Base-by-base conservation (phyloP, 1,140 invertebrate species). In the Uloborus diversus region DNA sequence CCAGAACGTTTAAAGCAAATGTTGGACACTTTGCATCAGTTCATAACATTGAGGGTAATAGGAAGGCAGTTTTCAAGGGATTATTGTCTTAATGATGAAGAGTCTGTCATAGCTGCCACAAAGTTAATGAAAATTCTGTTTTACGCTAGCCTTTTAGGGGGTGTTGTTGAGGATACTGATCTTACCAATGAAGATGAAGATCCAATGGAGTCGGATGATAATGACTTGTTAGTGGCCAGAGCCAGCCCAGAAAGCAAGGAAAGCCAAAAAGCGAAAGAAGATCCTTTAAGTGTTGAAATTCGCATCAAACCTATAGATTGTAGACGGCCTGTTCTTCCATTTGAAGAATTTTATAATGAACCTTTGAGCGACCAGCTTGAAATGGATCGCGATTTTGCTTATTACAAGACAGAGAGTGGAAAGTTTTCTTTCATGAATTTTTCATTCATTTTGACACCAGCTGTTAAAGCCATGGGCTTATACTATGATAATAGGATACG, bases 401-500 rank as follows among this genome's bases (percentile, higher is more conserved):
- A 94, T 85, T 96, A 94, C 85, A 94, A 94, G 86, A 61, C 65
- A 68, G 76, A 94, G 84, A 62, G 61, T 80, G 80, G 68, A 14
- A 94, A 95, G 86, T 97, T 97, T 87, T 94, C 94, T 82, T 97
- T 97, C 86, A 93, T 97, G 90, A 91, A 92, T 83, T 94, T 96
- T 86, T 91, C 93, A 9, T 98, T 97, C 87, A 93, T 97, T 82
- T 87, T 97, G 37, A 97, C 94, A n/a, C 93, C 95, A 3, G 93
- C 94, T 1, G 96, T 94, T 0, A 97, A 97, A 88, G 93, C 94
- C 11, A 89, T 96, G 75, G 94, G 93, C 0, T 87, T 97, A 32
- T 97, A 96, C 87, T 97, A 95, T 86, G 96, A 98, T 86, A 97
- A 96, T 86, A 90, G 96, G 35, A 96, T 98, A 85, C 90, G 95